Base-by-base conservation (phyloP, 2,797 vertebrate genomes). In the Trachops cirrhosus region DNA sequence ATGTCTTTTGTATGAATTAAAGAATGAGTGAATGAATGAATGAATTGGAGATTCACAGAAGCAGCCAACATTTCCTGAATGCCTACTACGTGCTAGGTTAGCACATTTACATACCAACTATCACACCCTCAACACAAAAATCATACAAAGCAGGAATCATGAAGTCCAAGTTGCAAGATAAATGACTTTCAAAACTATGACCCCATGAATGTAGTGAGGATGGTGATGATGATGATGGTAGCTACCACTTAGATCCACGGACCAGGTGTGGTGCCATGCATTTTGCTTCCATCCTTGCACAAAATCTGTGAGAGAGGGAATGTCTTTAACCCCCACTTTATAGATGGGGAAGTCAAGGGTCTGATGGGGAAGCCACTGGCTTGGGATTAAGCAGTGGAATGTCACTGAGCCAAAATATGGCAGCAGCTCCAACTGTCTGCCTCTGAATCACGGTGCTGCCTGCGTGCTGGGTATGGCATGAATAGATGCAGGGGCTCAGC, bases 301-400 rank as follows among this genome's bases (percentile, higher is more conserved):
- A 7, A 14, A 18, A 11, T 57, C 54, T 39, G 9, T 2, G 41
- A 34, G 10, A 14, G 37, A 75, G 41, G 7, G 11, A 14, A 4
- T 19, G 32, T 29, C 84, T 41, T 79, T 19, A 57, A 57, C 32
- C 46, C 32, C n/a, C 44, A 37, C 41, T 41, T 41, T n/a, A 16
- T 48, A 87, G 86, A 18, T 7, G 15, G 73, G 80, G 26, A 79
- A 48, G 50, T 5, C 1, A 6, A 78, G 89, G 29, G 18, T 71
- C 12, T 2, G 0, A 2, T 5, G 44, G 57, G 29, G 67, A 39
- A 75, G 82, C 19, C 9, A 3, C 44, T 19, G 64, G 83, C 84
- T 57, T 10, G 9, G 26, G 41, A 12, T 2, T 2, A 24, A 9
- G 6, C 59, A 0, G 1, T 2, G 9, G n/a, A 32, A 24, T 1